Conservation (phyloP, 2,797 vertebrate species). For the Pseudochaenichthys georgianus region DNA sequence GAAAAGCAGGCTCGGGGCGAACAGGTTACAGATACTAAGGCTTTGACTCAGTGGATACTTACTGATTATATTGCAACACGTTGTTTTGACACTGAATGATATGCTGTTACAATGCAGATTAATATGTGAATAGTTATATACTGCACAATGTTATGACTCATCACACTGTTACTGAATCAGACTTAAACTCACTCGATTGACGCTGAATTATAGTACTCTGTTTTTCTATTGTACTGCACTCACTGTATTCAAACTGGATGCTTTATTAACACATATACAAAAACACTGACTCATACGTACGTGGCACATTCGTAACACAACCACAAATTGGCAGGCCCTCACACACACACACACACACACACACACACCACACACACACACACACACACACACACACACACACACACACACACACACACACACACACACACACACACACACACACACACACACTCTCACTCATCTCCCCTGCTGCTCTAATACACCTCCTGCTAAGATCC, state of each 20-base stretch:
- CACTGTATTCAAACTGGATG: slow-evolving; percentile 30
- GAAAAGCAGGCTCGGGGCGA: too few relatives aligned
- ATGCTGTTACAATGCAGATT: too few relatives aligned
- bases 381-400: slow-evolving; percentile 15
- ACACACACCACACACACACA: slow-evolving; percentile 14
- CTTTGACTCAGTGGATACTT: too few relatives aligned
- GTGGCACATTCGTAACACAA: slow-evolving; percentile 64
- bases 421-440: slow-evolving; percentile 11
- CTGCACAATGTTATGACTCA: too few relatives aligned
- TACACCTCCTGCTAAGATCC: slow-evolving; percentile 63
- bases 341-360: slow-evolving; percentile 3
- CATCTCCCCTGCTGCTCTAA: slow-evolving; percentile 54
- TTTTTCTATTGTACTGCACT: not conserved
- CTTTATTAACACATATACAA: slow-evolving; percentile 50
- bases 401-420: slow-evolving; percentile 10
- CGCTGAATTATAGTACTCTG: not conserved
- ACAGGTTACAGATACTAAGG: too few relatives aligned
- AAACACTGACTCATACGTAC: slow-evolving; percentile 64
- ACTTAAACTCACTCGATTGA: not conserved
- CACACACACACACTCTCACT: not conserved
- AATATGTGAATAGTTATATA: too few relatives aligned
- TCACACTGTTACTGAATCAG: not conserved
- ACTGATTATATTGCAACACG: too few relatives aligned
- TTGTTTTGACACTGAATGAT: not conserved
- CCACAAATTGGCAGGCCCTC: slow-evolving; percentile 45